Percentiles rank a stretch among this genome's conserved stretches.
Conservation (phyloP, 2,113 vertebrate genomes). For the Columba livia region DNA sequence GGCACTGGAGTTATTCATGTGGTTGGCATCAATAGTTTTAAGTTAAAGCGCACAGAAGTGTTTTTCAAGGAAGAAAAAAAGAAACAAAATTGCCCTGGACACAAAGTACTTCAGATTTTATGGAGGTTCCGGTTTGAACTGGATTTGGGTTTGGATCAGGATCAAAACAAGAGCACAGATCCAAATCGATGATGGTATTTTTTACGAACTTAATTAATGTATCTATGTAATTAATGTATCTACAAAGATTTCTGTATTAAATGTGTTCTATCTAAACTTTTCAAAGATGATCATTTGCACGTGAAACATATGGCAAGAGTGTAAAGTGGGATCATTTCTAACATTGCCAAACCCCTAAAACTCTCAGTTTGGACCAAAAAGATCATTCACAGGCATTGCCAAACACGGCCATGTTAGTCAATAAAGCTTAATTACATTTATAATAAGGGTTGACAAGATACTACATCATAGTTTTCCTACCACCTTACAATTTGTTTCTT, state of each 20-base stretch:
- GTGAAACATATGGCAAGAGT: fast-evolving
- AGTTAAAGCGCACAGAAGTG: neutral
- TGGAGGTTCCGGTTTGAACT: neutral
- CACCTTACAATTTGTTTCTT: neutral
- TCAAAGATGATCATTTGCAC: neutral
- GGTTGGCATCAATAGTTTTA: neutral
- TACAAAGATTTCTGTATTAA: slow-evolving; percentile 26
- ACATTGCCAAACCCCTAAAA: neutral
- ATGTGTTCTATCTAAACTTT: neutral
- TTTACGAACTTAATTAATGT: neutral
- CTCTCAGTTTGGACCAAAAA: neutral
- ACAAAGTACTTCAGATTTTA: neutral
- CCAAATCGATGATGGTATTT: neutral
- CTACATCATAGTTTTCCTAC: neutral
- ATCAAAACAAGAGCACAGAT: neutral
- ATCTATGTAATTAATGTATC: neutral
- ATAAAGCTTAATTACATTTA: neutral
- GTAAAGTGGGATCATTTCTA: neutral
- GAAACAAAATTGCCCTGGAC: neutral
- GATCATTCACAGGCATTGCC: neutral
- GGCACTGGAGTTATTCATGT: neutral
- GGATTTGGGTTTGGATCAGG: neutral
- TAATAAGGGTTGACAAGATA: neutral
- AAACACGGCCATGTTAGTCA: neutral
- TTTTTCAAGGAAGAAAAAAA: neutral